Evolutionary conservation across 2,113 vertebrate genomes (phyloP).

Genomic region (Pseudorhombus dupliciocellatus): DNA sequence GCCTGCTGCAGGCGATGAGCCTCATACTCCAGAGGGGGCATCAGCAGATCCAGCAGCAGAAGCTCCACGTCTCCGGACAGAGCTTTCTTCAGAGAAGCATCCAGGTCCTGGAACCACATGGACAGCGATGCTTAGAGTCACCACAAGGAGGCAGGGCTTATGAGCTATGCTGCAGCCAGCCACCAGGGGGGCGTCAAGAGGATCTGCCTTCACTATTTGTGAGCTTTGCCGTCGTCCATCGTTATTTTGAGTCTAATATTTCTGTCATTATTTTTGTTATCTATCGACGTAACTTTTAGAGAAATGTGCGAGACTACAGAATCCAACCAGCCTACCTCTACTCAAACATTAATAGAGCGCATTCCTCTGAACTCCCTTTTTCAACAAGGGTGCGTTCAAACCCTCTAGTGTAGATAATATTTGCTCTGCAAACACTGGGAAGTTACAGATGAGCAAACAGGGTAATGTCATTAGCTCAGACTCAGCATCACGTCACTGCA

Average conservation of each 20-base stretch:
- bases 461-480: neutral
- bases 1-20: constrained; percentile 71
- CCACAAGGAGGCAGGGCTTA: no score
- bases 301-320: neutral
- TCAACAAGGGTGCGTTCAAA: constrained; percentile 65
- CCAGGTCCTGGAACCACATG: constrained; percentile 67
- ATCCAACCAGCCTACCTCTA: neutral
- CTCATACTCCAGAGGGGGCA: constrained; percentile 63
- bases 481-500: neutral
- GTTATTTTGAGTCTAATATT: neutral
- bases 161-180: neutral
- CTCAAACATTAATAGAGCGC: neutral
- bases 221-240: neutral
- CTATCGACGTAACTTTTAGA: no score
- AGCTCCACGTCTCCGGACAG: constrained; percentile 67
- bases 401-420: constrained; percentile 10
- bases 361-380: neutral
- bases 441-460: constrained; percentile 35
- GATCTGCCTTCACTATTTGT: neutral
- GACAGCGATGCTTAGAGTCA: no score
- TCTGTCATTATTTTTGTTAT: no score
- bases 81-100: constrained; percentile 65
- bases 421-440: constrained; percentile 57
- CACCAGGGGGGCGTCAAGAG: neutral
- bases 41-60: constrained; percentile 68